Evolutionary conservation across 1,140 invertebrate species (phyloP).

Genomic region (Lepidurus apus): DNA sequence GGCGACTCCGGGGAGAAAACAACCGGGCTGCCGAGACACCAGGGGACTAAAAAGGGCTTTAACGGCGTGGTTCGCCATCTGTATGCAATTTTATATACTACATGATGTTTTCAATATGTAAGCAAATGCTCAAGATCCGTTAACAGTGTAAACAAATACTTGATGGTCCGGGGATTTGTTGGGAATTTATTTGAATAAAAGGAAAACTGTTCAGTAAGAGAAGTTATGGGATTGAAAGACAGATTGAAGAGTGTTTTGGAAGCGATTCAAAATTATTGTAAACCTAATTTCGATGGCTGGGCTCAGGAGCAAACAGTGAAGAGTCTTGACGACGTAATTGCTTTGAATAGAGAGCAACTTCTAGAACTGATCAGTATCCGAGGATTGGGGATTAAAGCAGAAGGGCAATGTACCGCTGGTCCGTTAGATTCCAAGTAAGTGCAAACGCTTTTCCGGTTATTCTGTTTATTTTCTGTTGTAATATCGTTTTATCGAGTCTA

Average conservation of each 20-base stretch:
- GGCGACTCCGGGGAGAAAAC: neutral
- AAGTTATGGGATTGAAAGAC: neutral
- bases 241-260: neutral
- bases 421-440: neutral
- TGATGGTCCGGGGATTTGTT: neutral
- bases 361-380: constrained; percentile 6
- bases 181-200: neutral
- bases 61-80: neutral
- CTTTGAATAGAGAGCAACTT: neutral
- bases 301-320: neutral
- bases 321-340: neutral
- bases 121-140: too few relatives aligned
- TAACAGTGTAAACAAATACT: too few relatives aligned
- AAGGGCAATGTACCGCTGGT: neutral
- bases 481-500: neutral
- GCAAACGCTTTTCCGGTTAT: neutral
- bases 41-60: neutral
- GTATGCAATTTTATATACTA: neutral
- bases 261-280: neutral
- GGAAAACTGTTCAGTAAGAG: neutral
- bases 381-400: neutral
- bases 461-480: neutral
- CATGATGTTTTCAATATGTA: too few relatives aligned
- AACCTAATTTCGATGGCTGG: neutral
- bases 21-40: neutral